Evolutionary conservation across 2,113 vertebrate species (phyloP), one percentile per base, ranked within the genome.

Genomic region (Azemiops feae): DNA sequence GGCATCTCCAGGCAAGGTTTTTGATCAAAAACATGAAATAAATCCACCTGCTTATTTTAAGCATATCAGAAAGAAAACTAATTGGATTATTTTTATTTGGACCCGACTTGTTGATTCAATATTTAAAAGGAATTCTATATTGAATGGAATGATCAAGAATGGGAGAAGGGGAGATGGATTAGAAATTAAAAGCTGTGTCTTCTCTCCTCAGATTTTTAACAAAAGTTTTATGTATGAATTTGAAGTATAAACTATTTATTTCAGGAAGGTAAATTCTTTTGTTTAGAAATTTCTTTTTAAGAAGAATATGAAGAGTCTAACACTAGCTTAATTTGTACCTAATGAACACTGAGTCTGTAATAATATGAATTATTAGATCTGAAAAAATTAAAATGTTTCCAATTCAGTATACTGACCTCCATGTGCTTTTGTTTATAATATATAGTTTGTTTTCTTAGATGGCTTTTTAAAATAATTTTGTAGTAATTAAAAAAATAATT

Each of bases 51-150:
- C 98, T 98, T 98, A 98, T 99, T 99, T 98, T 99, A 99, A 99
- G 98, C 98, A 99, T 98, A 99, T 98, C 99, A 99, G 99, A 99
- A 98, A 98, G 97, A 98, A 99, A 99, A 99, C 98, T 98, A 99
- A 99, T 98, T 99, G 99, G 99, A 99, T 98, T 98, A 98, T 99
- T 98, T 99, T 98, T 98, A 98, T 99, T 99, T 99, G 97, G 60
- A n/a, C 30, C 30, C 39, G 34, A 20, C n/a, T 39, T 34, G 1
- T n/a, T 74, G 64, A 74, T 74, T 74, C 69, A 81, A 39, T 39
- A 39, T 39, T 81, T 39, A 20, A 81, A 81, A 81, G 18, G 34
- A 81, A 81, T 16, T 81, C 16, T 81, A 20, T 20, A 74, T 6
- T 69, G 14, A 74, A 34, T 74, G 30, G 60, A n/a, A n/a, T 69